Evolutionary conservation across 2,888 invertebrate genomes (phyloP), one percentile per base, ranked within the genome.

Genomic region (Synanthedon tipuliformis): DNA sequence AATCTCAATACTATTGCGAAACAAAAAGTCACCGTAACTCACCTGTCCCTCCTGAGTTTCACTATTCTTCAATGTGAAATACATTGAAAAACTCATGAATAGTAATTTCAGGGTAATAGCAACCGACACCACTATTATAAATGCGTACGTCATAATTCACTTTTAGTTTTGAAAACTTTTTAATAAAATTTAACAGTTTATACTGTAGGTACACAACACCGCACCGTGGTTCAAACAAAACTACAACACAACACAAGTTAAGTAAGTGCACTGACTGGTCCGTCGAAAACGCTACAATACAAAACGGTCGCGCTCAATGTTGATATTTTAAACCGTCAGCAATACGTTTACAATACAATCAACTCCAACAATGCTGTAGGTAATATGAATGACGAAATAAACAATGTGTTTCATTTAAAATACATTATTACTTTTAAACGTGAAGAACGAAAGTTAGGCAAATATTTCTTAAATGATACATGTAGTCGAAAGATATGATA

Each of bases 31-130:
- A 15, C 15, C 23, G 49, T 12, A 13, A 16, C 75, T 76, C 58
- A 79, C 78, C 76, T 71, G 64, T 55, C 59, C 55, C 57, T 48
- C 55, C 51, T 64, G 61, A 49, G 60, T 52, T 55, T 67, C 66
- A 51, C 60, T 63, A 50, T 69, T 61, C 55, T 80, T 80, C 54
- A 81, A 55, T 5, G 83, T 83, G 58, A 78, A 74, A 63, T 82
- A 82, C 59, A 86, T 65, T 2, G 86, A 85, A 56, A 84, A 82
- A 71, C 76, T 78, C 57, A 86, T 65, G 62, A 86, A 86, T 60
- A 84, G 57, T 56, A 86, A 64, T 60, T 86, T 85, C 49, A 84
- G 52, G 51, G 80, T 77, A 41, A 86, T 75, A 7, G 86, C 86
- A 41, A 82, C 76, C 5, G 81, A 76, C 57, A 81, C 82, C 52